A percentile compares a stretch with the other conserved stretches of the same genome.
phyloP scores from a whole-genome alignment of 2,797 vertebrate species.

The Erithacus rubecula region DNA sequence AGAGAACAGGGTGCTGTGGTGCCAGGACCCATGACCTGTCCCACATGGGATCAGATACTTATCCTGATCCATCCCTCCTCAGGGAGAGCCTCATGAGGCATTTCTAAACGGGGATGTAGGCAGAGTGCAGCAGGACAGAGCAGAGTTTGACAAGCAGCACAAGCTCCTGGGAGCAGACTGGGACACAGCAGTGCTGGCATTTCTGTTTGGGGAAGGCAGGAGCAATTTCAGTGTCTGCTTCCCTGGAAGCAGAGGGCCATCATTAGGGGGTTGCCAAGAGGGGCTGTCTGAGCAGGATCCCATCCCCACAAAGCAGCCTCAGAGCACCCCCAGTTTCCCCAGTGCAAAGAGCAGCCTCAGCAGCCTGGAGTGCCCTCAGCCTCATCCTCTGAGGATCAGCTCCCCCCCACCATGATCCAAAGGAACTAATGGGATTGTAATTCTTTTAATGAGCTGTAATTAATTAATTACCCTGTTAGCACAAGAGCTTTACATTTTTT shows the following conservation, averaged over 20 bases:
- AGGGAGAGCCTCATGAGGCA: accelerated
- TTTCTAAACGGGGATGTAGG: accelerated
- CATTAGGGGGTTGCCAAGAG: background rate
- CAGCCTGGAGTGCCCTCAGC: background rate
- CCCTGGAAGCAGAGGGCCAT: background rate
- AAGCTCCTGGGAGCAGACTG: background rate
- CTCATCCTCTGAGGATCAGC: background rate
- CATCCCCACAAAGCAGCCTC: background rate
- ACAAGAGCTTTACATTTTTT: slow-evolving; percentile 29
- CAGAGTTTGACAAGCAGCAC: background rate
- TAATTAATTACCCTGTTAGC: slow-evolving; percentile 56
- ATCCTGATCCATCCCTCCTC: background rate
- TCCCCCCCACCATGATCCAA: background rate
- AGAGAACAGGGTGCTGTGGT: accelerated
- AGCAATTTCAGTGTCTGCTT: accelerated
- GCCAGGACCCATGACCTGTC: background rate
- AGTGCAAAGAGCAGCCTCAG: background rate
- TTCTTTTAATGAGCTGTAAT: slow-evolving; percentile 52
- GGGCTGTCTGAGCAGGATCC: background rate
- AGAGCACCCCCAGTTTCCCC: background rate
- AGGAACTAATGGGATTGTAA: slow-evolving; percentile 37
- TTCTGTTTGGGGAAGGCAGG: background rate
- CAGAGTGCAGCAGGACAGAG: accelerated
- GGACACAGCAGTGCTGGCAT: background rate
- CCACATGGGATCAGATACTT: accelerated